phyloP scores from a whole-genome alignment of 1,140 invertebrate genomes.

The Choristoneura fumiferana region DNA sequence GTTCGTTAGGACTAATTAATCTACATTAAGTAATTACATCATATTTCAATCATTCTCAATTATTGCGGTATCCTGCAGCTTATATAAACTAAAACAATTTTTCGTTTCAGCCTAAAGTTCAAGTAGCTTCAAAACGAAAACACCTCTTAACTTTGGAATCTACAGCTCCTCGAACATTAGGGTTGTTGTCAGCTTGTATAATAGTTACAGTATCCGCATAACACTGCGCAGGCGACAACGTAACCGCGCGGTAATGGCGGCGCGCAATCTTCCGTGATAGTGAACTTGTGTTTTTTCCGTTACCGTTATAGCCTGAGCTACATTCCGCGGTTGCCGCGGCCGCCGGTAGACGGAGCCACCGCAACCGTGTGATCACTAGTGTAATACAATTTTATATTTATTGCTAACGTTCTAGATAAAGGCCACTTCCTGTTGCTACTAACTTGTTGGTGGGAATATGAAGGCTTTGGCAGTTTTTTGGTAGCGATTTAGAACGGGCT shows the following conservation, averaged over 20 bases:
- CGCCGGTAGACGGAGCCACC: slow-evolving; percentile 50
- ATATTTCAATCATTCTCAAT: too few species aligned
- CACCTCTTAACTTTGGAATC: too few species aligned
- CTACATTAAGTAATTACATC: too few species aligned
- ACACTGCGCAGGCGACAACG: slow-evolving; percentile 57
- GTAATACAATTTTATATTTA: slow-evolving; percentile 28
- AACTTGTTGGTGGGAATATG: not conserved
- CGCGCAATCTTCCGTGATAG: slow-evolving; percentile 73
- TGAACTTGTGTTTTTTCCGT: slow-evolving; percentile 75
- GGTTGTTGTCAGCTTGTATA: slow-evolving; percentile 42
- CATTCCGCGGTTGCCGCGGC: slow-evolving; percentile 62
- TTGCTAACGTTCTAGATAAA: slow-evolving; percentile 21
- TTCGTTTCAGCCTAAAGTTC: too few species aligned
- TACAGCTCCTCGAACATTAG: too few species aligned
- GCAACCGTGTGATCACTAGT: slow-evolving; percentile 18
- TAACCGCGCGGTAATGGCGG: slow-evolving; percentile 64
- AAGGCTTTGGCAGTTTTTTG: not conserved
- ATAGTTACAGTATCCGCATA: slow-evolving; percentile 61
- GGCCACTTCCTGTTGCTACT: slow-evolving; percentile 2
- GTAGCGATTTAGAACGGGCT: too few species aligned
- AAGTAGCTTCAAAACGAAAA: too few species aligned
- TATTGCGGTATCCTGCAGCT: too few species aligned
- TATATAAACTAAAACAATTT: too few species aligned
- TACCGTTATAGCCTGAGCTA: slow-evolving; percentile 70
- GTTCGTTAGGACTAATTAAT: too few species aligned